phyloP scores from a whole-genome alignment of 2,797 vertebrate genomes.

The Sorex maritimensis region DNA sequence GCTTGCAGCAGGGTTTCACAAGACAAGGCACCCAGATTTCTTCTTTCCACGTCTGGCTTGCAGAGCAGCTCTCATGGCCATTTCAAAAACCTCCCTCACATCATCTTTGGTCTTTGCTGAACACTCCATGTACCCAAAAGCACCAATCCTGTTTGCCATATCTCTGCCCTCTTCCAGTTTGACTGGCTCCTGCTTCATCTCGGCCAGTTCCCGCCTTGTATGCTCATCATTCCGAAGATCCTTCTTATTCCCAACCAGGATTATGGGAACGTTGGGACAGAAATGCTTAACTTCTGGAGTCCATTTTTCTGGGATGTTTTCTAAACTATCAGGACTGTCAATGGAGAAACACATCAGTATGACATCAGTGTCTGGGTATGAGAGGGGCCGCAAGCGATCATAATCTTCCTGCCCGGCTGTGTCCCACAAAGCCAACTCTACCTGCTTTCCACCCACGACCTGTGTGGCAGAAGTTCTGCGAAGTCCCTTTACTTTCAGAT shows the following conservation, averaged over 20 bases:
- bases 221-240: conserved; percentile 99
- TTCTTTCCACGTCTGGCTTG: conserved; percentile 98
- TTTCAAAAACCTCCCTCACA: conserved; percentile 99
- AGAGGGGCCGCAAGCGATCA: conserved; percentile 98
- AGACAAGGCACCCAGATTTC: conserved; percentile 96
- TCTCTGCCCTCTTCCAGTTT: conserved; percentile 98
- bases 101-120: conserved; percentile 99
- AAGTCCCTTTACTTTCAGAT: too few relatives aligned
- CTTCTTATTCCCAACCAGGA: conserved; percentile 99
- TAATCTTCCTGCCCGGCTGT: conserved; percentile 99
- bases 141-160: conserved; percentile 97
- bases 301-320: conserved; percentile 99
- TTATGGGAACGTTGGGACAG: conserved; percentile 99
- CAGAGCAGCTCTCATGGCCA: conserved; percentile 99
- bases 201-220: conserved; percentile 98
- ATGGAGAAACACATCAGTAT: conserved; percentile 99
- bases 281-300: conserved; percentile 99
- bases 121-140: conserved; percentile 99
- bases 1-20: conserved; percentile 94
- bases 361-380: conserved; percentile 99
- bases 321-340: conserved; percentile 99
- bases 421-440: conserved; percentile 99
- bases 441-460: conserved; percentile 94
- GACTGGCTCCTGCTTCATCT: conserved; percentile 99
- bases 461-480: too few relatives aligned